Evolutionary conservation across 92 coral and sea anemone genomes (phyloP), one percentile per base, ranked within the genome.

Genomic region (Chrysogorgia sp.): DNA sequence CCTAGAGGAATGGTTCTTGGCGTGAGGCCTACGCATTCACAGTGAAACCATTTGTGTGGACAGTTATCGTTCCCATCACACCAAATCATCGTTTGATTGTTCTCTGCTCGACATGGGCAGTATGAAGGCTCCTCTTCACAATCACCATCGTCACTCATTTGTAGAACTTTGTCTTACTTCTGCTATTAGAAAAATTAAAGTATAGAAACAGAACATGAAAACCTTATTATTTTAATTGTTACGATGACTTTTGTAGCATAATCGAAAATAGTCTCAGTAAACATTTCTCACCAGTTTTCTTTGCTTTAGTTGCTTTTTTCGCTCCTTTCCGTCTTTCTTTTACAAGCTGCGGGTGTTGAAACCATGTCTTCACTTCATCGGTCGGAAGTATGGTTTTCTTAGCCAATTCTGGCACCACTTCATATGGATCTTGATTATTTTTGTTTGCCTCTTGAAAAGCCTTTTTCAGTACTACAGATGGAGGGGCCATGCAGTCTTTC

Each of bases 1-100:
- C 85, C 82, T 62, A 77, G 61, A 53, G 89, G 85, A 55, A 85
- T 76, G 57, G 77, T 85, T 15, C 60, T 80, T 22, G 67, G 71
- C 2, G 76, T 85, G 32, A 85, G 85, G 23, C 89, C 89, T 22
- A 85, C 82, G 74, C 89, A 85, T 63, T 80, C 28, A 49, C 80
- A 85, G 61, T 85, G 89, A 61, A 71, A 84, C 89, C 89, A 83
- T 47, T 75, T 62, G 69, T 75, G 75, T 48, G 55, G 37, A 34
- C 86, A 75, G 30, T 1, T 43, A 29, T 40, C 75, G 14, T 75
- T 56, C 10, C 86, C 86, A 80, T 79, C 88, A 26, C 88, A 85
- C 85, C 85, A 85, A 28, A 85, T 69, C 89, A 85, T 85, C n/a
- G 31, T 80, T 24, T 76, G 64, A 74, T 79, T 62, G 34, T 80